Evolutionary conservation across 2,888 invertebrate species (phyloP).

Genomic region (Steromphala cineraria): DNA sequence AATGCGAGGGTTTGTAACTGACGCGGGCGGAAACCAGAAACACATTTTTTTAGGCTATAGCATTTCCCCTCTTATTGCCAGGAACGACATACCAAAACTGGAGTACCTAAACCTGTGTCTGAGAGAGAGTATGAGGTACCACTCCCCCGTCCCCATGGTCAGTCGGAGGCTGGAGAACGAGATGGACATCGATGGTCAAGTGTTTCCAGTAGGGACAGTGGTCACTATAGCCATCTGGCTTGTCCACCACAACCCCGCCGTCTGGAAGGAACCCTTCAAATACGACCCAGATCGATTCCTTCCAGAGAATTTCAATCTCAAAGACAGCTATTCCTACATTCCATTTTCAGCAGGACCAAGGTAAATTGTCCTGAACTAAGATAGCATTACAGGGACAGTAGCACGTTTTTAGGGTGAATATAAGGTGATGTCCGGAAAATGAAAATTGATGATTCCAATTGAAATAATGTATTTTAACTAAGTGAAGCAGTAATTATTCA

Average conservation of each 20-base stretch:
- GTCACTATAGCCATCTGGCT: conserved; percentile 45
- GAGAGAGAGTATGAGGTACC: conserved; percentile 62
- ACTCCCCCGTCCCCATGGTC: conserved; percentile 57
- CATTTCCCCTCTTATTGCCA: conserved; percentile 24
- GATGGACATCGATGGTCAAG: conserved; percentile 51
- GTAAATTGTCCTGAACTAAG: background rate
- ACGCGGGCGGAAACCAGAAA: no score
- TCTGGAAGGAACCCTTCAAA: conserved; percentile 55
- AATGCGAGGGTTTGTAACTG: no score
- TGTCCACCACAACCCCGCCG: conserved; percentile 58
- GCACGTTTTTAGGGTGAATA: no score
- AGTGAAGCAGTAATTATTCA: no score
- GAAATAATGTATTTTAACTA: no score
- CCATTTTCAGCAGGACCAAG: conserved; percentile 63
- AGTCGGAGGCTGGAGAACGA: conserved; percentile 46
- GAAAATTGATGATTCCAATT: no score
- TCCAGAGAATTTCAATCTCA: conserved; percentile 47
- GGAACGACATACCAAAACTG: conserved; percentile 58
- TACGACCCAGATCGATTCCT: conserved; percentile 60
- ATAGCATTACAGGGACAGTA: no score
- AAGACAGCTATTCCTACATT: conserved; percentile 55
- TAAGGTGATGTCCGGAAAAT: no score
- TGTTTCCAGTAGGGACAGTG: conserved; percentile 47
- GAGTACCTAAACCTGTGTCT: conserved; percentile 58
- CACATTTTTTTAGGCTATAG: no score